These are phyloP conservation scores for Julus scanicus DNA, from an alignment of 2,888 invertebrate genomes.

Conservation along the genomic window DNA sequence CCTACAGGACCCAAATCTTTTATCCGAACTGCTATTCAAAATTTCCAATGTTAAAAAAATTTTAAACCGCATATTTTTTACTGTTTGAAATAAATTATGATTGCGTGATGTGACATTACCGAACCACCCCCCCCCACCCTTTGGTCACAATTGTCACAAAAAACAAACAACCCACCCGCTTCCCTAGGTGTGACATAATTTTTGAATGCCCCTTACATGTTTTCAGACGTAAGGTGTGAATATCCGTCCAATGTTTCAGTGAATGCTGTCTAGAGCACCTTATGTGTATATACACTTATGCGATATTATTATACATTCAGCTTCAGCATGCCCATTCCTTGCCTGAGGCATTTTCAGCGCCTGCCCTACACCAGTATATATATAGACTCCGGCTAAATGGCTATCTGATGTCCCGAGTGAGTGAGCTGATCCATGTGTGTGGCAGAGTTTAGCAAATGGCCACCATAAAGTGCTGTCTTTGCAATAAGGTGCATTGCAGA, in stretches of 20 bases:
- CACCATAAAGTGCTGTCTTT: constrained; percentile 51
- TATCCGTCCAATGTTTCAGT: background rate
- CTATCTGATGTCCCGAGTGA: constrained; percentile 51
- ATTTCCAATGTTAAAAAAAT: too few species aligned
- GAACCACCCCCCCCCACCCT: too few species aligned
- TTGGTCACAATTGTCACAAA: too few species aligned
- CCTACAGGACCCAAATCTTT: too few species aligned
- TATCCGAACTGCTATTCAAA: too few species aligned
- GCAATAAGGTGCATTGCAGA: constrained; percentile 50
- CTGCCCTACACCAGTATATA: background rate
- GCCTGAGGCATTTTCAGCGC: background rate
- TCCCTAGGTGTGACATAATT: too few species aligned
- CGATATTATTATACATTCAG: background rate
- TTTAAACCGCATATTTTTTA: too few species aligned
- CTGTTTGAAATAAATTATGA: too few species aligned
- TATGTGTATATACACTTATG: background rate
- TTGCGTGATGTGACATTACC: too few species aligned
- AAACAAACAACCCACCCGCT: too few species aligned
- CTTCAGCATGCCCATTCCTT: constrained; percentile 5
- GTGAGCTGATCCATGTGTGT: constrained; percentile 44
- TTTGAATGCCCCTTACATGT: too few species aligned
- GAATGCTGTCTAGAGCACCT: background rate
- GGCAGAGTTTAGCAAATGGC: constrained; percentile 52
- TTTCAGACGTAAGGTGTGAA: too few species aligned
- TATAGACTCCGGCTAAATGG: constrained; percentile 49